Evolutionary conservation across 2,113 vertebrate genomes (phyloP).

Genomic region (Rhynchomys soricoides): DNA sequence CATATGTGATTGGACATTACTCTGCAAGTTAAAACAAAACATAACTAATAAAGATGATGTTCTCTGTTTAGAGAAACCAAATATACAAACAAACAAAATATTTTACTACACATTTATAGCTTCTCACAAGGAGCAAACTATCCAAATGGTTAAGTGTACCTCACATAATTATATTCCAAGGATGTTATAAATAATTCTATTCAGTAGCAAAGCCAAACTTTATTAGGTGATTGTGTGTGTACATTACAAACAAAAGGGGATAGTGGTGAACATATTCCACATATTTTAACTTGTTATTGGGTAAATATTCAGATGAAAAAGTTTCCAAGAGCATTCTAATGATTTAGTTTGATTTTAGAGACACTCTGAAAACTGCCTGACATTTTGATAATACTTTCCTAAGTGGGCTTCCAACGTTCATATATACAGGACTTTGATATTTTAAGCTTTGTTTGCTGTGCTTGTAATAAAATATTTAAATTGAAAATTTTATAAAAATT

Average conservation of each 20-base stretch:
- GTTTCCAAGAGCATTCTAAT: not conserved
- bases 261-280: conserved; percentile 19
- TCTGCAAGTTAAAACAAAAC: conserved; percentile 41
- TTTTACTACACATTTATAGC: not conserved
- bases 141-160: conserved; percentile 49
- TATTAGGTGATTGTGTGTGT: conserved; percentile 49
- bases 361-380: not conserved
- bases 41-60: not conserved
- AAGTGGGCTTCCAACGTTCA: not conserved
- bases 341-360: not conserved
- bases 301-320: conserved; percentile 30
- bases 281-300: conserved; percentile 29
- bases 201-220: conserved; percentile 40
- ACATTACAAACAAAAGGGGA: conserved; percentile 40
- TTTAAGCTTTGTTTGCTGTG: not conserved
- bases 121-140: conserved; percentile 26
- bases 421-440: not conserved
- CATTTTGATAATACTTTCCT: conserved; percentile 34
- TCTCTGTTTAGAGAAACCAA: not conserved
- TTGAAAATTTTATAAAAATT: not conserved
- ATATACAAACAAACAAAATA: not conserved
- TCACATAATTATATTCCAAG: conserved; percentile 42
- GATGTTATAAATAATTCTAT: conserved; percentile 57
- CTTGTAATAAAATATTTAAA: not conserved
- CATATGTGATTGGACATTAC: not conserved